Percentiles rank a stretch among this genome's conserved stretches.
These are phyloP conservation scores for Forpus xanthops DNA, from an alignment of 2,797 vertebrate species.

Conservation along the genomic window DNA sequence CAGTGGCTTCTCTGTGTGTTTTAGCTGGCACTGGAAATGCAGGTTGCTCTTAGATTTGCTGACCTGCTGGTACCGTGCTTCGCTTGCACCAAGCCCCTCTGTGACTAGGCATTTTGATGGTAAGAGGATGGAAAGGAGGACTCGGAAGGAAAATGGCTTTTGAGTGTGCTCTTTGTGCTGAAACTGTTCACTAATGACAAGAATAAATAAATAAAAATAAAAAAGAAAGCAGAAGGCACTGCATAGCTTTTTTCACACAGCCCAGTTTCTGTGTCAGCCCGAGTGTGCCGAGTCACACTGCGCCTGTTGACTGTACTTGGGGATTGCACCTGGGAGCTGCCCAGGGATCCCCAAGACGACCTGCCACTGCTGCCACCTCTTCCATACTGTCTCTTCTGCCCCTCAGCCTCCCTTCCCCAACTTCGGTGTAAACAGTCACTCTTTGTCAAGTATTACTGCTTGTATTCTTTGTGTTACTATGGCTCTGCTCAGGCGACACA, in stretches of 20 bases:
- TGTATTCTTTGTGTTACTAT: not conserved
- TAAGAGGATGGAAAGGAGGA: not conserved
- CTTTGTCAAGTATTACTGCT: not conserved
- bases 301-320: not conserved
- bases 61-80: not conserved
- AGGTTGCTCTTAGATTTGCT: slow-evolving; percentile 11
- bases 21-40: not conserved
- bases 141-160: not conserved
- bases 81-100: not conserved
- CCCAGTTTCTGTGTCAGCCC: not conserved
- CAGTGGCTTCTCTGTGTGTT: not conserved
- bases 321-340: not conserved
- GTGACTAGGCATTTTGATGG: not conserved
- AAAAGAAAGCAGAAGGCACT: not conserved
- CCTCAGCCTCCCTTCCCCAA: not conserved
- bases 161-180: not conserved
- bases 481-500: rapidly evolving
- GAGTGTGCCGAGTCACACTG: not conserved
- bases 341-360: not conserved
- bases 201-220: not conserved
- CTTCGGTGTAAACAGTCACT: not conserved
- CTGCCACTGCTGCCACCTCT: not conserved
- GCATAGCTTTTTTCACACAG: not conserved
- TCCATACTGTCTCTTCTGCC: not conserved
- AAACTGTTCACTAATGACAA: slow-evolving; percentile 7